Base-by-base conservation (phyloP, 2,113 vertebrate species). In the Brienomyrus longianalis region DNA sequence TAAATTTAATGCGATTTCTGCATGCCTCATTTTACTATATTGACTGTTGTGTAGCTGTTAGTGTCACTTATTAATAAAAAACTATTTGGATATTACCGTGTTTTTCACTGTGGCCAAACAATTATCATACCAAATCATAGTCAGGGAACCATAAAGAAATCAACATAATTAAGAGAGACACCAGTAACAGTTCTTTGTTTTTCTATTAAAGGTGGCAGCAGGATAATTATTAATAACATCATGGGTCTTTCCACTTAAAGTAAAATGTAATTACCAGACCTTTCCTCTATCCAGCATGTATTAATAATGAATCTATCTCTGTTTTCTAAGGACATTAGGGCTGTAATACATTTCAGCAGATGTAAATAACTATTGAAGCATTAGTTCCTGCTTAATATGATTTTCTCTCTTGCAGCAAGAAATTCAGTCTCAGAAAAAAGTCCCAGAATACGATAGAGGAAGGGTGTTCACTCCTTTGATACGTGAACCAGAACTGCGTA, bases 161-260 rank as follows among this genome's bases (percentile, higher is more conserved):
- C 74, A 80, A 39, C 74, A 43, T 80, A 80, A 48, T 85, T 50
- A 85, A 85, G 47, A 50, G 45, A 50, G 19, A 85, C 47, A 11
- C 10, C 19, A 85, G 21, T 86, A n/a, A 50, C 48, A 86, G n/a
- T 17, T 48, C 83, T 21, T 84, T 84, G 39, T 48, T 45, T 86
- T 86, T 86, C 83, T 51, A 50, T 86, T 50, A 48, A 84, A 47
- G 23, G 17, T 45, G 47, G 48, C 9, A 86, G 47, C 17, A 87
- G 15, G 51, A 59, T 85, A 48, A 85, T 85, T 85, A 87, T 87
- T 35, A 87, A 52, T 87, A 87, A 87, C 31, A 52, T 87, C 86
- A 54, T 87, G 31, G 17, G 13, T 54, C 50, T 87, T 87, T 39
- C 86, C 5, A 35, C 39, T 87, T 35, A 87, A 54, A 59, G 51